Evolutionary conservation across 1,140 invertebrate genomes (phyloP).

Genomic region (Pectinophora gossypiella): DNA sequence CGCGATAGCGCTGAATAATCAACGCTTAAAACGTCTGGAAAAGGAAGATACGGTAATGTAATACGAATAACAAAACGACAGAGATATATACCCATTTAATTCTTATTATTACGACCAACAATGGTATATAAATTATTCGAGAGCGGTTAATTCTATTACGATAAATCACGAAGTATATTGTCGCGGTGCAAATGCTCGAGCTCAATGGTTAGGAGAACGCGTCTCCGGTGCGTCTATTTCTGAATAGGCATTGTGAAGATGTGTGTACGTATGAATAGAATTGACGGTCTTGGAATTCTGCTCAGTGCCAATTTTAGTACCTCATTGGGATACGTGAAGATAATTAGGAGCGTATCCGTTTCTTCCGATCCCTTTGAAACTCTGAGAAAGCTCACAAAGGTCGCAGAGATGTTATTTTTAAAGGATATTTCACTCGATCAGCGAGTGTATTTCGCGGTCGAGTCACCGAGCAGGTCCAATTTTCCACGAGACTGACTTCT

Average conservation of each 20-base stretch:
- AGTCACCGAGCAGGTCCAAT: slow-evolving; percentile 27
- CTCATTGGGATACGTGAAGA: no score
- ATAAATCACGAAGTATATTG: slow-evolving; percentile 22
- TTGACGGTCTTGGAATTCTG: no score
- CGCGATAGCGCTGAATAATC: slow-evolving; percentile 70
- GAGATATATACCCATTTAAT: slow-evolving; percentile 69
- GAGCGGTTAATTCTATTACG: slow-evolving; percentile 21
- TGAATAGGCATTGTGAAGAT: slow-evolving; percentile 12
- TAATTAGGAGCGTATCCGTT: no score
- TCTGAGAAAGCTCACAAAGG: no score
- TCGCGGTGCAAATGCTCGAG: slow-evolving; percentile 4
- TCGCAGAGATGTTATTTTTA: no score
- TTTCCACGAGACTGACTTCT: slow-evolving; percentile 36
- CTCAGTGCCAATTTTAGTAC: no score
- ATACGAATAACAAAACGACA: slow-evolving; percentile 74
- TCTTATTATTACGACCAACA: slow-evolving; percentile 57
- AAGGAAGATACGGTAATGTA: slow-evolving; percentile 74
- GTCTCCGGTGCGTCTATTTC: slow-evolving; percentile 10
- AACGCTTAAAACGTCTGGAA: slow-evolving; percentile 73
- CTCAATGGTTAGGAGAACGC: not conserved
- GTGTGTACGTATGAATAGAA: no score
- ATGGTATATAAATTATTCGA: slow-evolving; percentile 49
- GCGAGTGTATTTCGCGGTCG: slow-evolving; percentile 28
- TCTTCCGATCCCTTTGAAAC: no score
- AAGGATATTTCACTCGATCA: slow-evolving; percentile 1